phyloP scores from a whole-genome alignment of 2,797 vertebrate species.

The Peromyscus aztecus region DNA sequence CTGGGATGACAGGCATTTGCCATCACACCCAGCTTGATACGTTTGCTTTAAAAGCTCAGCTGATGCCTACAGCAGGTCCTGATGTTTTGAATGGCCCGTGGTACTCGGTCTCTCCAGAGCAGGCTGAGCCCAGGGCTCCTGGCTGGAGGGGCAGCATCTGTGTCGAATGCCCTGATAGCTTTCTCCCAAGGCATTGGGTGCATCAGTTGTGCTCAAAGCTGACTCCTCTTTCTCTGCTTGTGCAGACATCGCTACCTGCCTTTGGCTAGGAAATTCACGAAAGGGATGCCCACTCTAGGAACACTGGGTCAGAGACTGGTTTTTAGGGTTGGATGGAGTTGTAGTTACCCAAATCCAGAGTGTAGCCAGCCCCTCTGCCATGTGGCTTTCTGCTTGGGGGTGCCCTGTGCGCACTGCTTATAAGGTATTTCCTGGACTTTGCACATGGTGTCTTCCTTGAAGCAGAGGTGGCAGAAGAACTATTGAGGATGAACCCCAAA shows the following conservation, averaged over 20 bases:
- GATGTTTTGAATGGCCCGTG: slow-evolving; percentile 84
- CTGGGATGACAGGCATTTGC: not conserved
- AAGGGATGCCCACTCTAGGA: slow-evolving; percentile 59
- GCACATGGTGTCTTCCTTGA: not conserved
- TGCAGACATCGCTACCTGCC: slow-evolving; percentile 59
- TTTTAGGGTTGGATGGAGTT: not conserved
- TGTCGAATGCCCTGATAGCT: slow-evolving; percentile 79
- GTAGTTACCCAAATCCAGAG: slow-evolving; percentile 37
- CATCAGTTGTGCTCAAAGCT: slow-evolving; percentile 73
- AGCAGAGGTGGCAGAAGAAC: not conserved
- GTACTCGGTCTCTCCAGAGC: slow-evolving; percentile 79
- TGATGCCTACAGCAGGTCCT: slow-evolving; percentile 87
- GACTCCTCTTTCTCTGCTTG: slow-evolving; percentile 80
- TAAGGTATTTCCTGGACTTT: slow-evolving; percentile 56
- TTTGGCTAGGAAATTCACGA: slow-evolving; percentile 74
- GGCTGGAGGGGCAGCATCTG: slow-evolving; percentile 84
- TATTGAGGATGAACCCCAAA: not conserved
- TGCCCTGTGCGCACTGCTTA: not conserved
- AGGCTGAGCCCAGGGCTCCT: slow-evolving; percentile 69
- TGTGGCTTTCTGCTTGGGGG: not conserved
- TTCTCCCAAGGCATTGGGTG: slow-evolving; percentile 75
- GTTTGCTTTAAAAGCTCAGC: slow-evolving; percentile 92
- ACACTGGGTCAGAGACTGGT: not conserved
- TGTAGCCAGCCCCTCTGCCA: not conserved
- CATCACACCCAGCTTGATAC: slow-evolving; percentile 86